Evolutionary conservation across 1,140 invertebrate genomes (phyloP).

Genomic region (Drosophila bocki): DNA sequence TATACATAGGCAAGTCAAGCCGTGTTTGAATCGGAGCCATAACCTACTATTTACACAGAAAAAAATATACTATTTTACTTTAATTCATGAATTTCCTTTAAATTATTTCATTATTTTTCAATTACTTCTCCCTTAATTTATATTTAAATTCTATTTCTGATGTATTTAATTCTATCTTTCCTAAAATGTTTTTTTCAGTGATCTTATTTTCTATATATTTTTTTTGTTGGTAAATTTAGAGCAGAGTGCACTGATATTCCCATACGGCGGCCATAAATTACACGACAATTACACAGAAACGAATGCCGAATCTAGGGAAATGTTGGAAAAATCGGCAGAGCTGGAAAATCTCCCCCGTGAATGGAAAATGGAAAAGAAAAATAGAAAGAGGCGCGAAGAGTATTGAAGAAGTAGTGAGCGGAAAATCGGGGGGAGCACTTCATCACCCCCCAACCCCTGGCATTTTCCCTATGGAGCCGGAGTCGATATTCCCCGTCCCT

Average conservation of each 20-base stretch:
- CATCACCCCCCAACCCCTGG: slow-evolving; percentile 46
- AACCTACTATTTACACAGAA: not conserved
- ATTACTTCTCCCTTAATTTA: too few species aligned
- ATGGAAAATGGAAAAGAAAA: slow-evolving; percentile 14
- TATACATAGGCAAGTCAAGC: slow-evolving; percentile 14
- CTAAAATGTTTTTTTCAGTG: not conserved
- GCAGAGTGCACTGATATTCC: slow-evolving; percentile 76
- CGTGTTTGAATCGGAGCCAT: slow-evolving; percentile 16
- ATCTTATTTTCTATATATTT: not conserved
- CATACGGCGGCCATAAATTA: slow-evolving; percentile 78
- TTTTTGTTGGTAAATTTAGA: slow-evolving; percentile 68
- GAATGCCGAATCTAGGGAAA: slow-evolving; percentile 23
- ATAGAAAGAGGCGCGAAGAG: slow-evolving; percentile 34
- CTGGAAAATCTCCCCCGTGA: slow-evolving; percentile 23
- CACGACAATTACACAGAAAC: slow-evolving; percentile 74
- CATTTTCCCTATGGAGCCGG: slow-evolving; percentile 22
- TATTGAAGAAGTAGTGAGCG: slow-evolving; percentile 25
- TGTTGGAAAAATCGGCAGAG: slow-evolving; percentile 34
- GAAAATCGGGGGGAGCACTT: slow-evolving; percentile 71
- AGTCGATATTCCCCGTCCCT: not conserved
- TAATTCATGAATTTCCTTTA: too few species aligned
- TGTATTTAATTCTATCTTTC: too few species aligned
- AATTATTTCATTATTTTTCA: too few species aligned
- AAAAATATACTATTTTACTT: not conserved
- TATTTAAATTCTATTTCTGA: too few species aligned